Conservation (phyloP, 2,797 vertebrate genomes). For the Rallus crepitans region DNA sequence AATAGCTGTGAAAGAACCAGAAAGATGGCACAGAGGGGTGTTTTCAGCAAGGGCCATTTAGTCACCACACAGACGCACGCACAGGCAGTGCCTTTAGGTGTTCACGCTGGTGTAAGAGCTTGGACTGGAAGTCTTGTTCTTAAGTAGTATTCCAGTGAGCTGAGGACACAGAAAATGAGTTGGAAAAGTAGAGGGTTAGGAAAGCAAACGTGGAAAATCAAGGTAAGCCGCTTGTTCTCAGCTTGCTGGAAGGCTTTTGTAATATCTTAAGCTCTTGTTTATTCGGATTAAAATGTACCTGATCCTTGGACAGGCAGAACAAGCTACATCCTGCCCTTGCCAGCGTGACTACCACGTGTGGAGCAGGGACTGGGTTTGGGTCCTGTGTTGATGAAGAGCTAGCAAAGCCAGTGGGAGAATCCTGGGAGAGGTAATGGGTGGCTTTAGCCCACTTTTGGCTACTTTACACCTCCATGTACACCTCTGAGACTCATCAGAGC, state of each 20-base stretch:
- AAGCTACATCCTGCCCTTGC: neutral
- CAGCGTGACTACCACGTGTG: accelerated
- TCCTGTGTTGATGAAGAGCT: accelerated
- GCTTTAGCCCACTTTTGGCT: neutral
- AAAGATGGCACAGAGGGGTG: neutral
- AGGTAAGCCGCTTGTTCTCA: accelerated
- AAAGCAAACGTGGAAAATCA: neutral
- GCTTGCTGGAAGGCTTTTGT: slow-evolving; percentile 6
- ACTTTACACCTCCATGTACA: neutral
- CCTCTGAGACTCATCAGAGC: accelerated
- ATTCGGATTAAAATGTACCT: neutral
- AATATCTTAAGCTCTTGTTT: neutral
- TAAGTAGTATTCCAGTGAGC: neutral
- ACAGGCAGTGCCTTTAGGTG: accelerated
- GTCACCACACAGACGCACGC: neutral
- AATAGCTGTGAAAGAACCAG: neutral
- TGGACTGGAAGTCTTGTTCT: neutral
- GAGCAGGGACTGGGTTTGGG: neutral
- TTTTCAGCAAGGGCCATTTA: neutral
- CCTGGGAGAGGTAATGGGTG: accelerated
- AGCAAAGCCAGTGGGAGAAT: neutral
- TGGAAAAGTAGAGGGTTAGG: neutral
- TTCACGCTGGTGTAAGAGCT: neutral
- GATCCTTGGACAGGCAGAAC: neutral
- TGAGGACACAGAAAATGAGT: neutral